Evolutionary conservation across 2,113 vertebrate genomes (phyloP), one percentile per base, ranked within the genome.

Genomic region (Suricata suricatta): DNA sequence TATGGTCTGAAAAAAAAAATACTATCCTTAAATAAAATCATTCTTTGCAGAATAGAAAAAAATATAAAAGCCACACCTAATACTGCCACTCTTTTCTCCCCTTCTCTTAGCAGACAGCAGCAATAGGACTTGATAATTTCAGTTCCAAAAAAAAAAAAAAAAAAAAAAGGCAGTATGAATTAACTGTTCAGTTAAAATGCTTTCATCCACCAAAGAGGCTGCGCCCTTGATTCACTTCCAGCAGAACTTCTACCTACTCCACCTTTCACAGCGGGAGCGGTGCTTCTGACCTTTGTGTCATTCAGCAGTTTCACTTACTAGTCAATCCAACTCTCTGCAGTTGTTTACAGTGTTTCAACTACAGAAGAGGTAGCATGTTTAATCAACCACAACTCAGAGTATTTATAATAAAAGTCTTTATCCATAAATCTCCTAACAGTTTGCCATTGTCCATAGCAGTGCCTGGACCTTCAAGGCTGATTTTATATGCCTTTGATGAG

Each of bases 401-500:
- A 81, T 14, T 96, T 95, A 38, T n/a, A 94, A 76, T 81, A 60
- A 19, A 74, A 87, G 31, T 72, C 41, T 80, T 92, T 81, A 17
- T 95, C 91, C 88, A 71, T 76, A 96, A 96, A 93, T 89, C 14
- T 90, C 84, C 33, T 8, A 5, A 47, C 13, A 68, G 4, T 96
- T 95, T 92, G 19, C 93, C 82, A 19, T 72, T 7, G 0, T 89
- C 88, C 1, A n/a, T 4, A 84, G 47, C 66, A 31, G 83, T 95
- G 13, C 81, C 7, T 83, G 47, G 93, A 95, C 38, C 84, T 95
- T n/a, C 86, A 82, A 98, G 92, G 38, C 38, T 79, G 71, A 94
- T 94, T 88, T 93, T 88, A 64, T 3, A 1, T 21, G 41, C 35
- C 35, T 83, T 79, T 44, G 38, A 83, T 72, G 97, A 96, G 38